A percentile compares a stretch with the other conserved stretches of the same genome.
Conservation (phyloP, 2,888 invertebrate genomes). For the Melanostoma scalare region DNA sequence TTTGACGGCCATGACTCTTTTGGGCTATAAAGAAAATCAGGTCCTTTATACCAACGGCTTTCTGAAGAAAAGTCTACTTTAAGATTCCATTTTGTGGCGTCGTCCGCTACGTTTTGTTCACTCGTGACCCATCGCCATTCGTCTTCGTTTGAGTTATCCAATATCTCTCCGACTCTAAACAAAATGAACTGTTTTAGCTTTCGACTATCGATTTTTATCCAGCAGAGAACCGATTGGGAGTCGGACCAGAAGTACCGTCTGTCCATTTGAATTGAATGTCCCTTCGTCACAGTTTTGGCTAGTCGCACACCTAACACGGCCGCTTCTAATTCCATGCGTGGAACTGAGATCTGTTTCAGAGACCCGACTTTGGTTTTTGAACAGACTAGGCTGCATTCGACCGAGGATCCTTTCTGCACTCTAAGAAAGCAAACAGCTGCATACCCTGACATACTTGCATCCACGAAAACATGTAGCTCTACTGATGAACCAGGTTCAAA, state of each 20-base stretch:
- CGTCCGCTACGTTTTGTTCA: not conserved
- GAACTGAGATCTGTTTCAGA: not conserved
- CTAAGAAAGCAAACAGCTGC: not conserved
- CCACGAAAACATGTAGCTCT: no score
- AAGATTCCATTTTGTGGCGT: not conserved
- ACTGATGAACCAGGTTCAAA: no score
- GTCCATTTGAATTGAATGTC: not conserved
- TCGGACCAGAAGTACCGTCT: constrained; percentile 3
- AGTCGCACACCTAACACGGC: not conserved
- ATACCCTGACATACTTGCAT: not conserved
- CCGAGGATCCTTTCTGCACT: not conserved
- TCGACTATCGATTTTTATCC: no score
- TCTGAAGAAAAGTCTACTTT: not conserved
- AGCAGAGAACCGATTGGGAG: not conserved
- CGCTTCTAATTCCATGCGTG: not conserved
- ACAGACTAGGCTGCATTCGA: not conserved
- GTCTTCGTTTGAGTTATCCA: not conserved
- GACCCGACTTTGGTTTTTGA: not conserved
- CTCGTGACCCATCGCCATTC: not conserved
- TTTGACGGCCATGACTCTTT: not conserved
- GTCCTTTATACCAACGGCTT: not conserved
- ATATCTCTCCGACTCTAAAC: not conserved
- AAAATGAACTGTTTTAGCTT: not conserved
- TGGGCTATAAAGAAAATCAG: not conserved
- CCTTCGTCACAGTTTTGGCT: not conserved